A percentile compares a stretch with the other conserved stretches of the same genome.
phyloP scores from a whole-genome alignment of 2,113 vertebrate species.

The Pseudorectes ferrugineus region DNA sequence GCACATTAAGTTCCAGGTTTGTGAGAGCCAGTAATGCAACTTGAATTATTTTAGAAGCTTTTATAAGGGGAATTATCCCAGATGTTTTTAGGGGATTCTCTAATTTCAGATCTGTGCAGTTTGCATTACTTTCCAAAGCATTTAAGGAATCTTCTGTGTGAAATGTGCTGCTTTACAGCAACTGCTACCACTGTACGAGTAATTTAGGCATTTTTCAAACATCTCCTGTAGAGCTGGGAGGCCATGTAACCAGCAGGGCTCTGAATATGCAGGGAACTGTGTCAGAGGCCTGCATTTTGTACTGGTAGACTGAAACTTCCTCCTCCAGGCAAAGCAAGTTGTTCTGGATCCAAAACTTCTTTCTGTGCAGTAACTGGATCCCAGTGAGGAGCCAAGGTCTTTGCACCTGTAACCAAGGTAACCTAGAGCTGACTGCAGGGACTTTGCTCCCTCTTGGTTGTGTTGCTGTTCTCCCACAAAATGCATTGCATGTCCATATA shows the following conservation, averaged over 20 bases:
- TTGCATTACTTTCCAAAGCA: neutral
- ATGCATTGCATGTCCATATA: fast-evolving
- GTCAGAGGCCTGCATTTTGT: neutral
- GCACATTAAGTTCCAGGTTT: neutral
- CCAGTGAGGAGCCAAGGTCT: neutral
- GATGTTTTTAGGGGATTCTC: neutral
- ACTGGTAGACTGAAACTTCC: neutral
- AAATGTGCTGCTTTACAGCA: neutral
- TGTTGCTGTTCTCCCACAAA: neutral
- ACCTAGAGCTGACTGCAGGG: neutral
- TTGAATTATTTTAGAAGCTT: slow-evolving; percentile 30
- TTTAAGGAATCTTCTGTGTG: neutral
- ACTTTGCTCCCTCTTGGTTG: neutral
- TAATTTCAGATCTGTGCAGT: neutral
- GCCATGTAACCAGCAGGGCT: neutral
- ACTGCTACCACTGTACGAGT: neutral
- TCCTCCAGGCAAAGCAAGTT: neutral
- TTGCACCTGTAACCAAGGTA: neutral
- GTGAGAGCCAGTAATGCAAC: neutral
- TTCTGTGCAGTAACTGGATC: neutral
- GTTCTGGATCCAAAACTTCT: neutral
- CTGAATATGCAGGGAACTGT: neutral
- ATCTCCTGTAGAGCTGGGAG: neutral
- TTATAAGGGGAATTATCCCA: neutral
- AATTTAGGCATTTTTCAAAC: neutral